A percentile compares a stretch with the other conserved stretches of the same genome.
Evolutionary conservation across 1,140 invertebrate genomes (phyloP).

Genomic region (Tetraneura akinire): DNA sequence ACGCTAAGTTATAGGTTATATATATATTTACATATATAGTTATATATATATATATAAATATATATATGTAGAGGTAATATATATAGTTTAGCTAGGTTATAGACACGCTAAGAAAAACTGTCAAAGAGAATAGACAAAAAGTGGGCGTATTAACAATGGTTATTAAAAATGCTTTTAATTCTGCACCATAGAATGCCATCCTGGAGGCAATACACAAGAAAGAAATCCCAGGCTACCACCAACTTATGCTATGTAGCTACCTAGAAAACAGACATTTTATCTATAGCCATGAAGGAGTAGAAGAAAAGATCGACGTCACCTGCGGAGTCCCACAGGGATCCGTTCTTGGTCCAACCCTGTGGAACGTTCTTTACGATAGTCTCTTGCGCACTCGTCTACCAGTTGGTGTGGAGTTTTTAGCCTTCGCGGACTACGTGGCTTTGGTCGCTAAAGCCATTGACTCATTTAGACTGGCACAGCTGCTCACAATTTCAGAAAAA

Average conservation of each 20-base stretch:
- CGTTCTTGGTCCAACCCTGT: conserved; percentile 56
- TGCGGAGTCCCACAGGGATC: conserved; percentile 56
- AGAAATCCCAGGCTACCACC: too few relatives aligned
- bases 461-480: neutral
- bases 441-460: conserved; percentile 51
- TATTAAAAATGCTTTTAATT: neutral
- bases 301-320: too few relatives aligned
- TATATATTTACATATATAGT: too few relatives aligned
- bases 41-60: too few relatives aligned
- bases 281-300: too few relatives aligned
- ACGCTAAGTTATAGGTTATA: too few relatives aligned
- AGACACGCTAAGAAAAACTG: too few relatives aligned
- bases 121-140: neutral
- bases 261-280: too few relatives aligned
- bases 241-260: too few relatives aligned
- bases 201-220: neutral
- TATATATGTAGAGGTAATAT: too few relatives aligned
- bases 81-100: too few relatives aligned
- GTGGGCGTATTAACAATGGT: neutral
- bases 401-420: conserved; percentile 50
- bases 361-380: conserved; percentile 57
- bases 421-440: conserved; percentile 57
- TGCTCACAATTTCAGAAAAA: neutral
- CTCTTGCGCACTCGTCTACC: conserved; percentile 55
- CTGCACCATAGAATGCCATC: neutral